phyloP scores from a whole-genome alignment of 1,140 invertebrate genomes.

The Bacillus rossius region DNA sequence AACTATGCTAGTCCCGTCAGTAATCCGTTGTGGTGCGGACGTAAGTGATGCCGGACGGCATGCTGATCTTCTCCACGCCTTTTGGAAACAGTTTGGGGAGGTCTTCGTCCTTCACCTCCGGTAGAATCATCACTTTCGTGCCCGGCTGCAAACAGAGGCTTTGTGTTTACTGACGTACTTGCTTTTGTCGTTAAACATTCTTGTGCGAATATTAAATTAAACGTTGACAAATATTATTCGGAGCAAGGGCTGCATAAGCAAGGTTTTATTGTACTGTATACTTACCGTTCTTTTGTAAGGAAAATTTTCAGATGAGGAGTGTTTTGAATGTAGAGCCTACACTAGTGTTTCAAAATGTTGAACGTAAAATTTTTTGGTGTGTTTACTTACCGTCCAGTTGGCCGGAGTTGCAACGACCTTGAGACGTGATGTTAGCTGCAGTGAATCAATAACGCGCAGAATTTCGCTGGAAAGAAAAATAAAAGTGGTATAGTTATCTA shows the following conservation, averaged over 20 bases:
- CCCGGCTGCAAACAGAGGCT: slow-evolving; percentile 52
- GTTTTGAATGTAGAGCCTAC: no score
- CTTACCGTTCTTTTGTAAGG: no score
- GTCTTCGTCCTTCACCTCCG: slow-evolving; percentile 64
- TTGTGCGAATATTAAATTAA: background rate
- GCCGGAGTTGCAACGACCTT: slow-evolving; percentile 78
- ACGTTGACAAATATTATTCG: background rate
- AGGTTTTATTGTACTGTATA: no score
- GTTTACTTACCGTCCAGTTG: slow-evolving; percentile 77
- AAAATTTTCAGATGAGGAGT: no score
- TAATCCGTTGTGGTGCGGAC: slow-evolving; percentile 69
- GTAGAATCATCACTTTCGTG: slow-evolving; percentile 77
- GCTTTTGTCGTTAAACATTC: slow-evolving; percentile 5
- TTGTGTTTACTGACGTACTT: background rate
- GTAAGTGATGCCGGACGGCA: slow-evolving; percentile 78
- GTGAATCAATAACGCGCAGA: slow-evolving; percentile 78
- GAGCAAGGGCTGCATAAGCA: no score
- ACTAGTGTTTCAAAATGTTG: no score
- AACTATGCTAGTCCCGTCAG: no score
- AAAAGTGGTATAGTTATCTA: no score
- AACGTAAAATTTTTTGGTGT: no score
- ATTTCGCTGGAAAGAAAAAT: slow-evolving; percentile 71
- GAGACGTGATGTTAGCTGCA: slow-evolving; percentile 69
- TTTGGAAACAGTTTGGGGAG: slow-evolving; percentile 64
- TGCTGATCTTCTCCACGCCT: slow-evolving; percentile 55